phyloP scores from a whole-genome alignment of 2,113 vertebrate genomes.

The Sylvia atricapilla region DNA sequence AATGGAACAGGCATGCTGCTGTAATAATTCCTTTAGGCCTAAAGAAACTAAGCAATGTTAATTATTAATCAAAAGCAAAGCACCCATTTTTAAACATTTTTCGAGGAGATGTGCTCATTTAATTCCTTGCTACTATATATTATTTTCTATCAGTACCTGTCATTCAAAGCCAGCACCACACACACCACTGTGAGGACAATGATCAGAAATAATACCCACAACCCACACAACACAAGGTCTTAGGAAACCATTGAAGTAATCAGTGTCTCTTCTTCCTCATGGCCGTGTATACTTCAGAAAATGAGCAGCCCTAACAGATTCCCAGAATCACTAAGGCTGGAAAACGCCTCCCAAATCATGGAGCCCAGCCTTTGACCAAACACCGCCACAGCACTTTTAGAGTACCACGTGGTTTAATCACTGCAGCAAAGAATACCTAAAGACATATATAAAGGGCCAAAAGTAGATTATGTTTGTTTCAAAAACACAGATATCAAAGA shows the following conservation, averaged over 20 bases:
- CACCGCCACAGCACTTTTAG: accelerated
- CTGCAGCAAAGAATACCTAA: background rate
- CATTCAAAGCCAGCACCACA: slow-evolving; percentile 2
- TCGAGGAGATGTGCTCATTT: slow-evolving; percentile 41
- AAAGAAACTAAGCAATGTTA: slow-evolving; percentile 65
- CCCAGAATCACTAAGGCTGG: background rate
- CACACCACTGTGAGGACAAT: background rate
- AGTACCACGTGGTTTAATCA: background rate
- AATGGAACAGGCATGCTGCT: slow-evolving; percentile 27
- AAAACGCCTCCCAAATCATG: background rate
- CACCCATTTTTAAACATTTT: slow-evolving; percentile 64
- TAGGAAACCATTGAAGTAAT: background rate
- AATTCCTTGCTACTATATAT: slow-evolving; percentile 47
- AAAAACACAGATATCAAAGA: background rate
- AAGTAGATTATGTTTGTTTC: background rate
- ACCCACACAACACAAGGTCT: background rate
- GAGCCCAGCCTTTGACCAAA: background rate
- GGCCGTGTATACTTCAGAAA: background rate
- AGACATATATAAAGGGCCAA: background rate
- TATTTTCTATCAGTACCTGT: slow-evolving; percentile 27
- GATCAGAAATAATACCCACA: background rate
- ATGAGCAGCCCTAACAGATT: background rate
- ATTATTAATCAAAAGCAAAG: slow-evolving; percentile 74
- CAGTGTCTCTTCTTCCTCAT: background rate
- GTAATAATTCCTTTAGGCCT: slow-evolving; percentile 64